These are phyloP conservation scores for Ophthalmolycus amberensis DNA, from an alignment of 2,113 vertebrate genomes.

Conservation along the genomic window DNA sequence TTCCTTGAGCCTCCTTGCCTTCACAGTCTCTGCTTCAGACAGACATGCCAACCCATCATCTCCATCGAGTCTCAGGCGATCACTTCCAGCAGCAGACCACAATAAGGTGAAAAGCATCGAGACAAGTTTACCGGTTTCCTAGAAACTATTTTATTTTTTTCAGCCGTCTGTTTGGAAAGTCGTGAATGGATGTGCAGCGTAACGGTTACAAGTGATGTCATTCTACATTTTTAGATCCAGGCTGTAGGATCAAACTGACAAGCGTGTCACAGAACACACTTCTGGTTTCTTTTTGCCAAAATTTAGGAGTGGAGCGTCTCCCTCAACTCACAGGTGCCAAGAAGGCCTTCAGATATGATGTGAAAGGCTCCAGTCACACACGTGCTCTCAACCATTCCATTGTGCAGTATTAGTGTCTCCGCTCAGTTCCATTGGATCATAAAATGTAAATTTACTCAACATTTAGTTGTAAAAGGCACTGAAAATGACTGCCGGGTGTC, in stretches of 20 bases:
- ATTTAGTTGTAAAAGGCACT: not conserved
- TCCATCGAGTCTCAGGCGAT: slow-evolving; percentile 42
- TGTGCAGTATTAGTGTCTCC: slow-evolving; percentile 36
- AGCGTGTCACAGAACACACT: not conserved
- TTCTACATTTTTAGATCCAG: slow-evolving; percentile 23
- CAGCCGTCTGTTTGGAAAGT: slow-evolving; percentile 3
- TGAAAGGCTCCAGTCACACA: not conserved
- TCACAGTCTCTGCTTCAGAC: slow-evolving; percentile 61
- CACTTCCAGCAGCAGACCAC: slow-evolving; percentile 41
- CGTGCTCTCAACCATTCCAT: slow-evolving; percentile 35
- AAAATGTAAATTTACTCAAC: not conserved
- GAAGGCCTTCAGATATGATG: not conserved
- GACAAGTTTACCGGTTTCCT: not conserved
- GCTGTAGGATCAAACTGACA: slow-evolving; percentile 23
- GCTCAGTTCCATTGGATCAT: not conserved
- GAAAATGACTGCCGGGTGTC: slow-evolving; percentile 41
- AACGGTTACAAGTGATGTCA: slow-evolving; percentile 15
- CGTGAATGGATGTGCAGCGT: slow-evolving; percentile 23
- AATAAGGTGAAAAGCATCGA: slow-evolving; percentile 21
- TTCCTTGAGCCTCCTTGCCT: slow-evolving; percentile 69
- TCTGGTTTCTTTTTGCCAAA: slow-evolving; percentile 3
- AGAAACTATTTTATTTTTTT: slow-evolving; percentile 2
- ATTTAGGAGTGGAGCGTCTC: slow-evolving; percentile 1
- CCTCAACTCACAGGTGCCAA: not conserved
- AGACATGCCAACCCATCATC: slow-evolving; percentile 22